Conservation (phyloP, 35 echinoderm and acorn worm genomes). For the Heliocidaris erythrogramma region DNA sequence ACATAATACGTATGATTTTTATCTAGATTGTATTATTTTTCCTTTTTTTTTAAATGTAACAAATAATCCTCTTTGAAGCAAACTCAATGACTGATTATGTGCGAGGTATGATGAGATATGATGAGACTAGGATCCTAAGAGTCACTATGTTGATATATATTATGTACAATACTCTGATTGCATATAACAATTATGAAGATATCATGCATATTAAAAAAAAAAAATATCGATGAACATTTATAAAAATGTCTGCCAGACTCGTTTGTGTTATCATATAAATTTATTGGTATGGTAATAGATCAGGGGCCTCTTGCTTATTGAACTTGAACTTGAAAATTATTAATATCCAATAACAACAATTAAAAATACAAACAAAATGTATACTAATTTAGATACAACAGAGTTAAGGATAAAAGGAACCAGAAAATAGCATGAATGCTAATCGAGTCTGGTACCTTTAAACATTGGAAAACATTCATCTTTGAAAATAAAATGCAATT, state of each 20-base stretch:
- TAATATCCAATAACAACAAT: too few species aligned
- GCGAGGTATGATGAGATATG: neutral
- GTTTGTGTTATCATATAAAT: neutral
- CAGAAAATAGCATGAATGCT: too few species aligned
- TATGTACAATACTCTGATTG: conserved; percentile 19
- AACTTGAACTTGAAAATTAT: too few species aligned
- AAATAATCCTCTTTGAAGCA: neutral
- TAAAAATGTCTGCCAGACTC: neutral
- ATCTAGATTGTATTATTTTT: neutral
- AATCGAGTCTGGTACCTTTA: too few species aligned
- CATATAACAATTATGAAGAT: conserved; percentile 49
- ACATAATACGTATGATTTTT: neutral
- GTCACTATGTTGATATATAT: neutral
- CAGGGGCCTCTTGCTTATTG: too few species aligned
- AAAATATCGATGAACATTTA: neutral
- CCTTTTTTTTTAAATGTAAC: neutral
- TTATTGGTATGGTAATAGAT: too few species aligned
- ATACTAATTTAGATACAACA: too few species aligned
- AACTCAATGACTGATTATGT: neutral
- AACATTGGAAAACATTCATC: too few species aligned
- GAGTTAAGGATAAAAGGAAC: too few species aligned
- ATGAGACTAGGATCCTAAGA: neutral
- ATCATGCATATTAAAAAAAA: conserved; percentile 51
- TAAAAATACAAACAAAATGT: too few species aligned
- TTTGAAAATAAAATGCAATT: too few species aligned